Percentiles rank a stretch among this genome's conserved stretches.
Conservation (phyloP, 2,797 vertebrate species). For the Zalophus californianus region DNA sequence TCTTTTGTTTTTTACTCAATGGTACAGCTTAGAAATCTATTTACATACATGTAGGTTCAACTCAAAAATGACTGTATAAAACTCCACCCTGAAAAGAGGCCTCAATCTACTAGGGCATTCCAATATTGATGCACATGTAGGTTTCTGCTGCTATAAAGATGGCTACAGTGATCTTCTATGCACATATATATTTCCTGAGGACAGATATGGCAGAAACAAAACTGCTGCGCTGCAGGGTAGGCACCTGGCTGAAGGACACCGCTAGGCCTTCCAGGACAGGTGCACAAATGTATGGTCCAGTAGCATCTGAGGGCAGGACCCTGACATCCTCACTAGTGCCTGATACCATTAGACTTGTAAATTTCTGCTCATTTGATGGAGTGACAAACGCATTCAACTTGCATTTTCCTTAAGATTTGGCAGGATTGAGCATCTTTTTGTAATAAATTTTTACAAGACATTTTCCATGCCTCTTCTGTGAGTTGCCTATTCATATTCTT, state of each 20-base stretch:
- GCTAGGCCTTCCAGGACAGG: neutral
- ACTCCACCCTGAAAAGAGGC: neutral
- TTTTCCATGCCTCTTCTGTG: neutral
- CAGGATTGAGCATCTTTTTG: neutral
- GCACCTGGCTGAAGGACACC: neutral
- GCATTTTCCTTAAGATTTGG: neutral
- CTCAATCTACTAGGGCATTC: neutral
- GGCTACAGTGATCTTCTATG: neutral
- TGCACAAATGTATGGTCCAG: neutral
- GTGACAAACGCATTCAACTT: neutral
- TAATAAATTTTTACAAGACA: neutral
- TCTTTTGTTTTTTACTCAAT: neutral
- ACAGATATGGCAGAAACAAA: neutral
- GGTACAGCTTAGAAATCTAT: constrained; percentile 25
- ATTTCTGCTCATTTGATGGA: neutral
- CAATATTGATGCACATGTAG: neutral
- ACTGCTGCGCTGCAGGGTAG: neutral
- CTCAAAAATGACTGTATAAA: neutral
- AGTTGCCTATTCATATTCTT: constrained; percentile 16
- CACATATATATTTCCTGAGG: neutral
- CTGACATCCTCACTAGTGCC: neutral
- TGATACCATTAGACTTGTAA: neutral
- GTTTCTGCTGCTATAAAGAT: neutral
- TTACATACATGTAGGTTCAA: constrained; percentile 3
- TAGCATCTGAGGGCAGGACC: neutral